Evolutionary conservation across 1,140 invertebrate species (phyloP).

Genomic region (Monochamus saltuarius): DNA sequence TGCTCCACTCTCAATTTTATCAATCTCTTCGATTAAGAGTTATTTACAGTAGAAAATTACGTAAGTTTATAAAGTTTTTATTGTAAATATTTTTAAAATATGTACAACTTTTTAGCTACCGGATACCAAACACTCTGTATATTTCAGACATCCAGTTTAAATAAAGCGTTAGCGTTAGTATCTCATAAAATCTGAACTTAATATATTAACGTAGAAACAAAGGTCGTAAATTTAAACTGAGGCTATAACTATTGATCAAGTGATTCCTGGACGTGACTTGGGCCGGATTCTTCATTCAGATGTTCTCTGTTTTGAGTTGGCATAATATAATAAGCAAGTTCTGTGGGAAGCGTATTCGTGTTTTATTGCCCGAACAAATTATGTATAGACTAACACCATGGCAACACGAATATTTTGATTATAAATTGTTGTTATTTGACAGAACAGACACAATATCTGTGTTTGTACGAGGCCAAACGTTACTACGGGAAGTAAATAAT

Average conservation of each 20-base stretch:
- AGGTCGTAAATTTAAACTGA: conserved; percentile 27
- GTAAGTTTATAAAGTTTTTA: too few species aligned
- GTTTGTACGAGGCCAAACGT: not conserved
- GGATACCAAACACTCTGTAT: too few species aligned
- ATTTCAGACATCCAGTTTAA: too few species aligned
- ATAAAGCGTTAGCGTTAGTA: too few species aligned
- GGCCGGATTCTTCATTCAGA: conserved; percentile 29
- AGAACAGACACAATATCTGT: conserved; percentile 7
- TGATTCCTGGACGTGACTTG: conserved; percentile 32
- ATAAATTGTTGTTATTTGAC: not conserved
- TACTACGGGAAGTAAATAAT: too few species aligned
- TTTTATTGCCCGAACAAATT: conserved; percentile 31
- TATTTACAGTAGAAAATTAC: too few species aligned
- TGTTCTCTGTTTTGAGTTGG: conserved; percentile 27
- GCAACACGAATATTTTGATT: conserved; percentile 10
- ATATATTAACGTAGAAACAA: conserved; percentile 9
- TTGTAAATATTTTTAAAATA: too few species aligned
- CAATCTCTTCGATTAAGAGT: too few species aligned
- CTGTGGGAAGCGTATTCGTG: conserved; percentile 23
- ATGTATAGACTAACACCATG: conserved; percentile 16
- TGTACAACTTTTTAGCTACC: too few species aligned
- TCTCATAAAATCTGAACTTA: too few species aligned
- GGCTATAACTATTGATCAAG: conserved; percentile 33
- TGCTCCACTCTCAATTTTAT: too few species aligned
- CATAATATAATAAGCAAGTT: conserved; percentile 23